phyloP scores from a whole-genome alignment of 2,888 invertebrate genomes.

The Ypsolopha sequella region DNA sequence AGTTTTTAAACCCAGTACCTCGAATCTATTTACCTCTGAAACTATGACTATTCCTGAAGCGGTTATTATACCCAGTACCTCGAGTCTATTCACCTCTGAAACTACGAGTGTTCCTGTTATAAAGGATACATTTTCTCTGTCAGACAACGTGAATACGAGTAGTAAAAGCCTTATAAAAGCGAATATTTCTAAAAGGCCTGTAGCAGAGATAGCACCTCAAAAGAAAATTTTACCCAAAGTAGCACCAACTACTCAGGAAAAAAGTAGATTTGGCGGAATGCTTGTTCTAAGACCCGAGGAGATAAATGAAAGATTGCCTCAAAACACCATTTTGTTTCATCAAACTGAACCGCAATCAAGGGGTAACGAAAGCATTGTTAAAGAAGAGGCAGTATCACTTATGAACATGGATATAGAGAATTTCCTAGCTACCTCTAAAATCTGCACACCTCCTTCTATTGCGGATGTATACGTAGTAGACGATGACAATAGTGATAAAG shows the following conservation, averaged over 20 bases:
- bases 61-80: not conserved
- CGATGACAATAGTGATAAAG: slow-evolving; percentile 16
- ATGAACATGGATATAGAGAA: slow-evolving; percentile 30
- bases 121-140: slow-evolving; percentile 2
- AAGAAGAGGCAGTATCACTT: not conserved
- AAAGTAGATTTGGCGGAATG: slow-evolving; percentile 24
- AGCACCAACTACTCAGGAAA: not conserved
- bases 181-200: slow-evolving; percentile 14
- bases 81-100: not conserved
- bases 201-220: slow-evolving; percentile 30
- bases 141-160: not conserved
- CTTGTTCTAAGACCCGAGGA: slow-evolving; percentile 57
- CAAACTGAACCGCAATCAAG: not conserved
- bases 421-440: slow-evolving; percentile 24
- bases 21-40: not conserved
- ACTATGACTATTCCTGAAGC: not conserved
- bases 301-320: slow-evolving; percentile 39
- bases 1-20: not conserved
- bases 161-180: not conserved
- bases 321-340: slow-evolving; percentile 13
- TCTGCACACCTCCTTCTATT: slow-evolving; percentile 16
- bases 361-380: not conserved
- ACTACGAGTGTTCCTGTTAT: not conserved
- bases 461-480: slow-evolving; percentile 23
- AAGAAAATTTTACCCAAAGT: slow-evolving; percentile 20